Evolutionary conservation across 2,113 vertebrate genomes (phyloP).

Genomic region (Bungarus multicinctus): DNA sequence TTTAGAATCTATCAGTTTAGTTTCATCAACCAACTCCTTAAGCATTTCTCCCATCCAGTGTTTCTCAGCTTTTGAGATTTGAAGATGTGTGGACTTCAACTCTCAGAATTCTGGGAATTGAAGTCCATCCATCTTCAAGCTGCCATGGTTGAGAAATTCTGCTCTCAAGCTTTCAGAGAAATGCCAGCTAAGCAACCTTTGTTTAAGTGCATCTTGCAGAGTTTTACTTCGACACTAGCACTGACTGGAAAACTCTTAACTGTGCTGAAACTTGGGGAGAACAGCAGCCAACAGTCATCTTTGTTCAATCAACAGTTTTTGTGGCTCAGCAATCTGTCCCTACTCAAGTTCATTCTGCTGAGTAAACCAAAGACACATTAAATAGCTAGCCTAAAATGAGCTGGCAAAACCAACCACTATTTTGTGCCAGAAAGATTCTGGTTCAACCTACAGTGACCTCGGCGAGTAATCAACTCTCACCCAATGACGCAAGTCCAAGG

Average conservation of each 20-base stretch:
- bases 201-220: constrained; percentile 47
- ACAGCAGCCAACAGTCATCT: constrained; percentile 45
- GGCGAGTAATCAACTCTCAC: constrained; percentile 41
- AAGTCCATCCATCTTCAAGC: too few species aligned
- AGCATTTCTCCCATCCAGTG: constrained; percentile 15
- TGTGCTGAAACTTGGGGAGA: constrained; percentile 29
- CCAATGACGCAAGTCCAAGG: constrained; percentile 46
- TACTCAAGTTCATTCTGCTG: constrained; percentile 55
- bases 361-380: constrained; percentile 57
- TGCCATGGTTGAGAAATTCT: not conserved
- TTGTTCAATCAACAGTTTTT: constrained; percentile 51
- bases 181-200: constrained; percentile 34
- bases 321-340: constrained; percentile 51
- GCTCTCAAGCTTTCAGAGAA: constrained; percentile 34
- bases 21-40: constrained; percentile 22
- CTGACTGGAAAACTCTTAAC: constrained; percentile 17
- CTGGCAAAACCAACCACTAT: constrained; percentile 56
- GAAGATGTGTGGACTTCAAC: too few species aligned
- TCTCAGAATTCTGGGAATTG: too few species aligned
- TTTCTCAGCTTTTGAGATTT: too few species aligned
- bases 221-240: constrained; percentile 43
- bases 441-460: constrained; percentile 60
- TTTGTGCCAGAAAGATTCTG: constrained; percentile 48
- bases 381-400: constrained; percentile 58
- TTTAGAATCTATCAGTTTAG: constrained; percentile 20